Evolutionary conservation across 2,888 invertebrate species (phyloP).

Genomic region (Xylota sylvarum): DNA sequence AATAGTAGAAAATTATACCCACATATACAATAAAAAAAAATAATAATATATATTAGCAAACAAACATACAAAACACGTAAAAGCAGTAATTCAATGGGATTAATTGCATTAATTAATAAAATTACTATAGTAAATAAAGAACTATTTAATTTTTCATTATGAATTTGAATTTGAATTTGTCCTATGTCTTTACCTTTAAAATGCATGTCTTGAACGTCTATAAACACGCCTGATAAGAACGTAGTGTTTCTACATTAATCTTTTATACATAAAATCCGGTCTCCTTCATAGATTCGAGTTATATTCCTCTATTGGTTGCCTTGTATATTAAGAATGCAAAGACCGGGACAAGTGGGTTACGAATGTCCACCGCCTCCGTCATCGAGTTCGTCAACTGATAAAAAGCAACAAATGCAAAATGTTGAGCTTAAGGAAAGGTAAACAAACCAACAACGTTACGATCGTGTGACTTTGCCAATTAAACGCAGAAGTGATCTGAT

Average conservation of each 20-base stretch:
- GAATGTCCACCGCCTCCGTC: constrained; percentile 85
- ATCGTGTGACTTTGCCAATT: constrained; percentile 33
- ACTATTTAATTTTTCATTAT: constrained; percentile 75
- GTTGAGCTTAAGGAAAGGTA: constrained; percentile 93
- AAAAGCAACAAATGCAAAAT: constrained; percentile 89
- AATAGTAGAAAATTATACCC: constrained; percentile 54
- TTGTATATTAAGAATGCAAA: constrained; percentile 97
- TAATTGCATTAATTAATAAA: constrained; percentile 73
- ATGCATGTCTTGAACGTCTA: constrained; percentile 73
- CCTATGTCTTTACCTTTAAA: constrained; percentile 75
- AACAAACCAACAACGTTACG: constrained; percentile 64
- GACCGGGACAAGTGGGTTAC: constrained; percentile 87
- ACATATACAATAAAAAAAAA: constrained; percentile 43
- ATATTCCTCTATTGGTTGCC: constrained; percentile 99
- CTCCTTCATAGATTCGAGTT: constrained; percentile 89
- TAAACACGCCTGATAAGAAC: constrained; percentile 62
- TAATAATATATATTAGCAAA: constrained; percentile 37
- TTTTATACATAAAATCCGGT: constrained; percentile 59
- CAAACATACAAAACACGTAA: constrained; percentile 62
- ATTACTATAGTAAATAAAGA: constrained; percentile 72
- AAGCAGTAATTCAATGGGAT: constrained; percentile 76
- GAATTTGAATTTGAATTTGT: constrained; percentile 72
- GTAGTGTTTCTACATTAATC: constrained; percentile 62
- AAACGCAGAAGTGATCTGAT: constrained; percentile 27
- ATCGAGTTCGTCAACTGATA: constrained; percentile 88